Base-by-base conservation (phyloP, 2,113 vertebrate genomes). In the Neolamprologus devosi region DNA sequence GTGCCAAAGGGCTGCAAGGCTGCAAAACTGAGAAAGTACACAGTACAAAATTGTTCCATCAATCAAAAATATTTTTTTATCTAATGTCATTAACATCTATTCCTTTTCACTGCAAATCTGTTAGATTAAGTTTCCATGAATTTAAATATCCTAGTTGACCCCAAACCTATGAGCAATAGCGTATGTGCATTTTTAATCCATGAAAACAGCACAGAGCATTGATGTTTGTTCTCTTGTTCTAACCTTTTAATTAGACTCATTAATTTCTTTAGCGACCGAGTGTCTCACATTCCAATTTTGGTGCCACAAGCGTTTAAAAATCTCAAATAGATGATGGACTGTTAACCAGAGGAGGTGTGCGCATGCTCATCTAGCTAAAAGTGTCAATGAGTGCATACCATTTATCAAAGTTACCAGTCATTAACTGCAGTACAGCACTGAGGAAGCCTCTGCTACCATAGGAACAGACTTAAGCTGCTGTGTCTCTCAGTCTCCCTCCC, bases 381-480 rank as follows among this genome's bases (percentile, higher is more conserved):
- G 81, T 88, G 91, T 93, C 84, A 88, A 73, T 60, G 70, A 82
- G 80, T 12, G n/a, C 57, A 37, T 70, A 19, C 13, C 89, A 81
- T 87, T 87, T 65, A 86, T 90, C 54, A 30, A 80, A 90, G 84
- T 89, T 90, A 83, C 57, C 60, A 53, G 82, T 75, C 83, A 93
- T 91, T 92, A 93, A 82, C 87, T 54, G 82, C 26, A 63, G 57
- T 19, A 42, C 81, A 78, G 70, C 83, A 83, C 33, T 21, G 65
- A 91, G 75, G 58, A 84, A 87, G 83, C 81, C 54, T 86, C 65
- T 35, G 88, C 89, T 93, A 7, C 89, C 90, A 91, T 85, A 90
- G 86, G 87, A 94, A 92, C 88, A 87, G 87, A 90, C 83, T 92
- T 84, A 89, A 86, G 87, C 88, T 19, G 45, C 88, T 83, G 70